These are phyloP conservation scores for Parazoanthus atlanticus DNA, from an alignment of 92 coral and sea anemone genomes.

Conservation along the genomic window DNA sequence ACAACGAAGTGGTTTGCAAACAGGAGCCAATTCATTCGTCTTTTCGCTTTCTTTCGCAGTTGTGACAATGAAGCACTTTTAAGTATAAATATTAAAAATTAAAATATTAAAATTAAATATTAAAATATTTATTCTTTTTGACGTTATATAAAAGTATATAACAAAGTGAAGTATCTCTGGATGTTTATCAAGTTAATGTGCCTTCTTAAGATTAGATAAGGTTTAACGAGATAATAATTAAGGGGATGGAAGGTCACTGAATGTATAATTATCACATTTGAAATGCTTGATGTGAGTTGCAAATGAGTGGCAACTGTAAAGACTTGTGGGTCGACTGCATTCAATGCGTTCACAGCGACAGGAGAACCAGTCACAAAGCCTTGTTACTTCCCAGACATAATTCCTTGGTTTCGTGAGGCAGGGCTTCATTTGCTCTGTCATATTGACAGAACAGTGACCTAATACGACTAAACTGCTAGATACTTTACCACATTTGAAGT, in stretches of 20 bases:
- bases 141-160: neutral
- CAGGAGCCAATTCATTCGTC: neutral
- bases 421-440: neutral
- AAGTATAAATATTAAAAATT: no score
- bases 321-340: constrained; percentile 7
- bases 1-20: neutral
- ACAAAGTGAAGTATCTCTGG: neutral
- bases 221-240: constrained; percentile 2
- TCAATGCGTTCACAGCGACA: constrained; percentile 8
- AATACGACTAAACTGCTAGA: neutral
- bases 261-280: constrained; percentile 23
- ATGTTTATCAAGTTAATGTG: constrained; percentile 2
- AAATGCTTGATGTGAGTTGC: constrained; percentile 27
- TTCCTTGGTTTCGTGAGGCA: constrained; percentile 1
- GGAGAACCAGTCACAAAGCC: neutral
- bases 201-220: constrained; percentile 12
- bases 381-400: neutral
- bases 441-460: constrained; percentile 15
- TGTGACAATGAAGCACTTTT: neutral
- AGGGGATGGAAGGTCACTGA: constrained; percentile 13
- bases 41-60: neutral
- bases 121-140: neutral
- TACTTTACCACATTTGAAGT: neutral
- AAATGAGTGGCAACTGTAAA: constrained; percentile 1
- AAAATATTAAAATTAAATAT: no score